Conservation (phyloP, 2,797 vertebrate species). For the Eulemur rubriventer region DNA sequence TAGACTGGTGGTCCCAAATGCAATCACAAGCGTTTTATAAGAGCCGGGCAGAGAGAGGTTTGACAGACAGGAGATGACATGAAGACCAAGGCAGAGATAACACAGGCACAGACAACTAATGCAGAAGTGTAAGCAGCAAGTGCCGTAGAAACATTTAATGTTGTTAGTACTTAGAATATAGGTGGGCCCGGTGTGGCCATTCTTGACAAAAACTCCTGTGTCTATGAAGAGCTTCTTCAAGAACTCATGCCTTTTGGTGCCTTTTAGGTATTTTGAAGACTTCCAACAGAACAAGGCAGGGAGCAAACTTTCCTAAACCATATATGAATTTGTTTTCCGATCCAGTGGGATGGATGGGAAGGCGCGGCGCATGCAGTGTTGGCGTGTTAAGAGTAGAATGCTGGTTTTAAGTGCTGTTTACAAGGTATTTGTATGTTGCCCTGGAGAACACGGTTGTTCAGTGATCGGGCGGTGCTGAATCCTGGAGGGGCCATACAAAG, state of each 20-base stretch:
- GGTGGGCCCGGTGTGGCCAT: not conserved
- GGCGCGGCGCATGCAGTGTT: rapidly evolving
- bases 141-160: not conserved
- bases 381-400: rapidly evolving
- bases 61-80: not conserved
- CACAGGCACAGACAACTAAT: not conserved
- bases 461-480: not conserved
- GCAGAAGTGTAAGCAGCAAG: not conserved
- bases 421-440: not conserved
- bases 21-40: not conserved
- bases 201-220: not conserved
- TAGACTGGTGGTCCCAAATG: not conserved
- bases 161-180: not conserved
- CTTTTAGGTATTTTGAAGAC: not conserved
- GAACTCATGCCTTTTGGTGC: not conserved
- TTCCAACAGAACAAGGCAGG: not conserved
- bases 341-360: not conserved
- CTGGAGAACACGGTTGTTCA: rapidly evolving
- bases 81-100: not conserved
- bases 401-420: not conserved
- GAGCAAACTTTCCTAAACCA: not conserved
- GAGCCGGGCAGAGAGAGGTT: not conserved
- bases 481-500: not conserved
- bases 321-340: not conserved
- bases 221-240: not conserved